phyloP scores from a whole-genome alignment of 35 echinoderm and acorn worm species.

The Hemicentrotus pulcherrimus region DNA sequence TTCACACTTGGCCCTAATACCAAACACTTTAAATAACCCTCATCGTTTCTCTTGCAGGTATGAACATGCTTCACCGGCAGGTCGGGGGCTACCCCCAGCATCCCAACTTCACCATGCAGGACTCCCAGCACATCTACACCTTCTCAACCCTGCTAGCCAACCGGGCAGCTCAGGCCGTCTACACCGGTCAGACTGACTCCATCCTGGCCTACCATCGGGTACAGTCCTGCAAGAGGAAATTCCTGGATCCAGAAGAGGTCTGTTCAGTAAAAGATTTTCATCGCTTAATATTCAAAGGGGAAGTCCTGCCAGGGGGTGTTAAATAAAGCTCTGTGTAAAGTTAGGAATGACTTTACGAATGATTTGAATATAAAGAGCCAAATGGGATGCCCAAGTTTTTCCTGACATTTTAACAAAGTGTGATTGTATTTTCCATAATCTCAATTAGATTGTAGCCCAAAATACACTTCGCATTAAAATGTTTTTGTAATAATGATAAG shows the following conservation, averaged over 20 bases:
- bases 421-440: too few relatives aligned
- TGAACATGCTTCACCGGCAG: constrained; percentile 47
- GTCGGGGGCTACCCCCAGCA: constrained; percentile 29
- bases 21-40: too few relatives aligned
- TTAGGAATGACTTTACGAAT: too few relatives aligned
- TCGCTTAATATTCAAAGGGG: neutral
- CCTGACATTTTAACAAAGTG: too few relatives aligned
- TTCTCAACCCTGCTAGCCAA: constrained; percentile 96
- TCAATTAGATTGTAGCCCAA: too few relatives aligned
- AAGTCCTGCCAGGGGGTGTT: too few relatives aligned
- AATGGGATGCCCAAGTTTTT: too few relatives aligned
- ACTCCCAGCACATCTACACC: constrained; percentile 67
- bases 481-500: too few relatives aligned
- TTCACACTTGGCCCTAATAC: too few relatives aligned
- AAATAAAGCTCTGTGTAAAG: too few relatives aligned
- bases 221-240: constrained; percentile 79
- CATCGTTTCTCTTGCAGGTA: neutral
- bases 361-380: too few relatives aligned
- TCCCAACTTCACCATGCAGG: constrained; percentile 23
- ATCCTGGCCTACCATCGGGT: constrained; percentile 88
- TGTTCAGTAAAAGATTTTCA: constrained; percentile 15
- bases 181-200: constrained; percentile 86
- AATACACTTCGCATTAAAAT: too few relatives aligned
- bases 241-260: constrained; percentile 86
- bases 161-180: constrained; percentile 84